Percentiles rank a stretch among this genome's conserved stretches.
Evolutionary conservation across 2,888 invertebrate genomes (phyloP).

Genomic region (Malacosoma neustria): DNA sequence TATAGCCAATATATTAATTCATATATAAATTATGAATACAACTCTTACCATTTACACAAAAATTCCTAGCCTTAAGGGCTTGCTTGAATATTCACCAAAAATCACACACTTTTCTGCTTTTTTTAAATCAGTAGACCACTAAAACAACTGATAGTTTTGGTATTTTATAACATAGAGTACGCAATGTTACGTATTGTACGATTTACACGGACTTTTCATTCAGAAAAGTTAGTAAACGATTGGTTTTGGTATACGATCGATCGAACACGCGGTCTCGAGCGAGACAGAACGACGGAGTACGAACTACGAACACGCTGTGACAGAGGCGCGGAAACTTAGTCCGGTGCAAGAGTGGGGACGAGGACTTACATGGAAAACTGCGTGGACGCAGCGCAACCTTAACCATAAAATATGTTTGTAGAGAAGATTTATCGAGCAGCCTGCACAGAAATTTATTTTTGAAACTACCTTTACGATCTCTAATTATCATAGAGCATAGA

Average conservation of each 20-base stretch:
- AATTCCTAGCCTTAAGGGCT: background rate
- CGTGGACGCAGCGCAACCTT: conserved; percentile 47
- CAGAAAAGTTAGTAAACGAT: conserved; percentile 57
- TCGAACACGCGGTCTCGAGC: conserved; percentile 46
- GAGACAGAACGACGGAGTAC: conserved; percentile 41
- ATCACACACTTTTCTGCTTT: background rate
- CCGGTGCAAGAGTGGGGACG: conserved; percentile 49
- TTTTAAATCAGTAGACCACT: conserved; percentile 16
- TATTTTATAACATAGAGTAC: background rate
- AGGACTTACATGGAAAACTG: conserved; percentile 52
- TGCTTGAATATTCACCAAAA: background rate
- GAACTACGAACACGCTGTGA: conserved; percentile 32
- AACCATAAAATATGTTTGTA: too few relatives aligned
- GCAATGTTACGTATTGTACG: background rate
- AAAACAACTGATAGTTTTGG: conserved; percentile 6
- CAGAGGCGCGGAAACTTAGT: conserved; percentile 32
- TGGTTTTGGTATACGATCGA: conserved; percentile 39
- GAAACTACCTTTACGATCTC: too few relatives aligned
- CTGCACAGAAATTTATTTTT: too few relatives aligned
- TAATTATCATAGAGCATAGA: too few relatives aligned
- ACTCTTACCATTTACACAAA: background rate
- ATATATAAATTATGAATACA: background rate
- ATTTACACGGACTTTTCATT: conserved; percentile 57
- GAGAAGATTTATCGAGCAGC: too few relatives aligned
- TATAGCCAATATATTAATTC: too few relatives aligned